Evolutionary conservation across 2,888 invertebrate genomes (phyloP), one percentile per base, ranked within the genome.

Genomic region (Eupithecia vulgata): DNA sequence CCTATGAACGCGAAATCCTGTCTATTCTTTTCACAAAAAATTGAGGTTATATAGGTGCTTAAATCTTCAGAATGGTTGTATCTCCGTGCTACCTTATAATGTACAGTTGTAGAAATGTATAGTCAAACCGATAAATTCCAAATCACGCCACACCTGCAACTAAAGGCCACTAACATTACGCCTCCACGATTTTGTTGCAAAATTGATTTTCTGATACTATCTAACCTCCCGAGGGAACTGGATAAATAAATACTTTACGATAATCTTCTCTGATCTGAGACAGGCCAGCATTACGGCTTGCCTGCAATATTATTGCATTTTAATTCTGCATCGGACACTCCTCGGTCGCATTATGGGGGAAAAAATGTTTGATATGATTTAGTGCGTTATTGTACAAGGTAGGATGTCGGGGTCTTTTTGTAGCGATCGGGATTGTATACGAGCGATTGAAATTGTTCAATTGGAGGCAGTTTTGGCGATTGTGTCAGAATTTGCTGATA

Each of bases 171-270:
- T 87, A 89, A 87, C 85, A 85, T 90, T 88, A 91, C 92, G 93
- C 92, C 92, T 90, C 90, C 90, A 84, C 90, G 90, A 92, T 90
- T 91, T 90, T 87, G 87, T 87, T 86, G 90, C 90, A 89, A 93
- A 94, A 94, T 94, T 94, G 94, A 94, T 94, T 94, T 89, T 91
- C 88, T 84, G 93, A 93, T 94, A 88, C 83, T 93, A 94, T 94
- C 94, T 90, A 88, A 90, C 87, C 88, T 91, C 93, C 91, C 84
- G 87, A 89, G 91, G 93, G 91, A 90, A 90, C 84, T 91, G 91
- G 91, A 92, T 92, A 94, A 93, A 94, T 94, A 94, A 94, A 93
- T 93, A 93, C 90, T 93, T 91, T 91, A 89, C 88, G 91, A 91
- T 93, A 92, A 94, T 94, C 92, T 92, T 81, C 83, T 77, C 81